phyloP scores from a whole-genome alignment of 2,888 invertebrate species.

The Torymus aiolomorphi region DNA sequence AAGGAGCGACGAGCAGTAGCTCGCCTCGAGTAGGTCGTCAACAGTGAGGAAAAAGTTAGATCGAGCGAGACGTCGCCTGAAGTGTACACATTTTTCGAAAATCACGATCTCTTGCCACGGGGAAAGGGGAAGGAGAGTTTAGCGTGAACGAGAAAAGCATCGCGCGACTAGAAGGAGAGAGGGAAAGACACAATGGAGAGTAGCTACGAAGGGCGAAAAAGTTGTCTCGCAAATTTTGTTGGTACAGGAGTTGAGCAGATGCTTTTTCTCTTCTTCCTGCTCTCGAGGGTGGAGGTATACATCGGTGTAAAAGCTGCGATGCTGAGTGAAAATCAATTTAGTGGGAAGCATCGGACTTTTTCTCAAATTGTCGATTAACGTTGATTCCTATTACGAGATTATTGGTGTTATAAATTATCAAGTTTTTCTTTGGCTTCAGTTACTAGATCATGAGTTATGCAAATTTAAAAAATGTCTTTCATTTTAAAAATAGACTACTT shows the following conservation, averaged over 20 bases:
- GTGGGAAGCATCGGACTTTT: no score
- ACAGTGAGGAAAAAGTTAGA: constrained; percentile 45
- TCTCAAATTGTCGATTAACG: no score
- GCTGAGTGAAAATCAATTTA: no score
- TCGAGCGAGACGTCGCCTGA: constrained; percentile 42
- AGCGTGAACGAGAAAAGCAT: neutral
- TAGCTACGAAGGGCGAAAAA: neutral
- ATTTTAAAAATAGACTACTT: no score
- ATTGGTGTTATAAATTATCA: no score
- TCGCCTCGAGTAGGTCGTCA: constrained; percentile 48
- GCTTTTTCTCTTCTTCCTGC: no score
- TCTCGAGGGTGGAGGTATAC: no score
- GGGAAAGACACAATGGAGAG: neutral
- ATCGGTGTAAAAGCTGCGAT: no score
- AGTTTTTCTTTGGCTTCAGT: no score
- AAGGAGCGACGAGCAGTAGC: constrained; percentile 45
- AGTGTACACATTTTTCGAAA: constrained; percentile 54
- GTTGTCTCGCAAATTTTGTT: constrained; percentile 27
- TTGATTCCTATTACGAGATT: no score
- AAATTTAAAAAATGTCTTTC: no score
- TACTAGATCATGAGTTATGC: no score
- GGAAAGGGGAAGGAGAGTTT: constrained; percentile 32
- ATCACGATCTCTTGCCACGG: constrained; percentile 37
- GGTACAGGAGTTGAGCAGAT: neutral
- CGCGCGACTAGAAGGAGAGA: neutral